Evolutionary conservation across 2,113 vertebrate species (phyloP).

Genomic region (Myrmecophaga tridactyla): DNA sequence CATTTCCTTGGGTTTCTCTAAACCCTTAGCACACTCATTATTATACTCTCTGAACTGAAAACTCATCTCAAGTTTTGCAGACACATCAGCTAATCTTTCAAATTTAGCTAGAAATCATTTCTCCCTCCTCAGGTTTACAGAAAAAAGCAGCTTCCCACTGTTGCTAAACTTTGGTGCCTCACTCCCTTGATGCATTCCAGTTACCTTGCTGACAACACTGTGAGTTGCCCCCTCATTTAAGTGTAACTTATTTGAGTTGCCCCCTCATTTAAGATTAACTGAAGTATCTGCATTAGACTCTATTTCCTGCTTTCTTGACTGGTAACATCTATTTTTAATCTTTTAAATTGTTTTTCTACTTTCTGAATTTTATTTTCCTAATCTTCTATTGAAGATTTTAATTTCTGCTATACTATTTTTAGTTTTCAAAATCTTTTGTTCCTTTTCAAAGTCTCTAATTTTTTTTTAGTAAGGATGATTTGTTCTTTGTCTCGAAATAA

Average conservation of each 20-base stretch:
- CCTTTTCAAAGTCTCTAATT: background rate
- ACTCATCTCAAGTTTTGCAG: background rate
- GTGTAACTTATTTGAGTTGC: too few species aligned
- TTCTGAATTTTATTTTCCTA: background rate
- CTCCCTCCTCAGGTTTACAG: background rate
- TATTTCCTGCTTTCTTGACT: background rate
- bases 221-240: background rate
- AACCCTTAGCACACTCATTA: background rate
- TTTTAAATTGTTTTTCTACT: background rate
- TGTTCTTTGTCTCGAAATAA: too few species aligned
- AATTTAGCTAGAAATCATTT: background rate
- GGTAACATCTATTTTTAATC: background rate
- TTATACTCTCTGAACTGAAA: background rate
- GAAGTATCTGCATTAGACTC: background rate
- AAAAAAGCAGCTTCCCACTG: background rate
- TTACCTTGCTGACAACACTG: background rate
- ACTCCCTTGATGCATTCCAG: too few species aligned
- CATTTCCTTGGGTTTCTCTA: too few species aligned
- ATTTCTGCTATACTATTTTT: background rate
- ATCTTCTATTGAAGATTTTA: background rate
- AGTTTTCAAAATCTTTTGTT: background rate
- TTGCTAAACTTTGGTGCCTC: background rate
- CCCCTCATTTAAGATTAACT: too few species aligned
- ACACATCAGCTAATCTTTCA: background rate
- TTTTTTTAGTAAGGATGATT: too few species aligned